phyloP scores from a whole-genome alignment of 2,797 vertebrate genomes.

The Pachyuromys duprasi region DNA sequence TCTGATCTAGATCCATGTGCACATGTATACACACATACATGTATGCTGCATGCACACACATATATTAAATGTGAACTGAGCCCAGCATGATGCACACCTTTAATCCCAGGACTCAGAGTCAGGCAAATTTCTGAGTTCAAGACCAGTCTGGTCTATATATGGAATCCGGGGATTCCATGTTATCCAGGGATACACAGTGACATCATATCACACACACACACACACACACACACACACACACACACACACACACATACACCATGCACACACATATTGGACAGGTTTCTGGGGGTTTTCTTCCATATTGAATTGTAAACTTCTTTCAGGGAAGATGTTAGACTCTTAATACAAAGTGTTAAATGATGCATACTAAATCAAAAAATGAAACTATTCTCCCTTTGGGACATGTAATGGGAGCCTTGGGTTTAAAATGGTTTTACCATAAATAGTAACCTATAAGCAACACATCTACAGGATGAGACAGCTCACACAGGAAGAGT shows the following conservation, averaged over 20 bases:
- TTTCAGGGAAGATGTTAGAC: background rate
- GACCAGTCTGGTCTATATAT: background rate
- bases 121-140: background rate
- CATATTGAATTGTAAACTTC: constrained; percentile 18
- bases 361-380: background rate
- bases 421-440: constrained; percentile 15
- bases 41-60: background rate
- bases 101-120: background rate
- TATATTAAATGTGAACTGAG: background rate
- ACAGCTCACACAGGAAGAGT: background rate
- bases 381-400: constrained; percentile 27
- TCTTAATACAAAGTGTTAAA: constrained; percentile 23
- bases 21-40: background rate
- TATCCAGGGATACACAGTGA: background rate
- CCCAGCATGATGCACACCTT: background rate
- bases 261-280: background rate
- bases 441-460: constrained; percentile 17
- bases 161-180: background rate
- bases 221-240: background rate
- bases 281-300: background rate
- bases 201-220: background rate
- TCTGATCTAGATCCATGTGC: background rate
- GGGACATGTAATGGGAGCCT: background rate
- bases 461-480: constrained; percentile 22
- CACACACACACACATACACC: background rate